phyloP scores from a whole-genome alignment of 2,888 invertebrate species.

The Diadromus collaris region DNA sequence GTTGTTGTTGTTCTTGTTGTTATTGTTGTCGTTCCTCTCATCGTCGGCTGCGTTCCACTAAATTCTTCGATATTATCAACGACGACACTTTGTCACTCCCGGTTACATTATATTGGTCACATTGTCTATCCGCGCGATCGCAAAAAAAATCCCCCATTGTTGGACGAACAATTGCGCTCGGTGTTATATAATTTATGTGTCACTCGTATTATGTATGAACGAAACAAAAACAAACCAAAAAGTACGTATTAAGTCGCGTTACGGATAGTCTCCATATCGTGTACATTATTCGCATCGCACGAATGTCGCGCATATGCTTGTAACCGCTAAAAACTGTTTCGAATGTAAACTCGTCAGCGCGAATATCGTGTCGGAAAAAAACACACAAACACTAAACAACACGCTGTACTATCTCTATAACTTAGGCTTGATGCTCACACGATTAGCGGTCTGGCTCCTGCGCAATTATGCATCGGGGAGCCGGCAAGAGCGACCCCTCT shows the following conservation, averaged over 20 bases:
- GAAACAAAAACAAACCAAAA: conserved; percentile 25
- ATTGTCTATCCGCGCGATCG: conserved; percentile 23
- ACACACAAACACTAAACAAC: conserved; percentile 11
- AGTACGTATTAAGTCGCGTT: conserved; percentile 33
- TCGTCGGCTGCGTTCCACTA: conserved; percentile 25
- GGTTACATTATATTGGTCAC: conserved; percentile 22
- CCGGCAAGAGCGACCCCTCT: background rate
- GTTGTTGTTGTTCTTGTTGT: conserved; percentile 60
- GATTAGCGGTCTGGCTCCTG: background rate
- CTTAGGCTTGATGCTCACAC: conserved; percentile 1
- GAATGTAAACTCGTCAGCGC: background rate
- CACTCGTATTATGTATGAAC: conserved; percentile 42
- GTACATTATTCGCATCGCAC: conserved; percentile 28
- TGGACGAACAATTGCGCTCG: conserved; percentile 27
- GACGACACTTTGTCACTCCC: conserved; percentile 16
- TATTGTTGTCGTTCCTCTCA: conserved; percentile 53
- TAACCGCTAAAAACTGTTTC: background rate
- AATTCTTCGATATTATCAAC: conserved; percentile 24
- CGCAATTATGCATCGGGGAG: background rate
- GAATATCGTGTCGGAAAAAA: conserved; percentile 4
- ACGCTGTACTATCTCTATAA: conserved; percentile 7
- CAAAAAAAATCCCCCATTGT: background rate
- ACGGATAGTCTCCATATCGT: conserved; percentile 33
- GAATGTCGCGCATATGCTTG: background rate
- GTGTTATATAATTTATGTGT: conserved; percentile 44